Conservation (phyloP, 35 echinoderm and acorn worm genomes). For the Amphiura filiformis region DNA sequence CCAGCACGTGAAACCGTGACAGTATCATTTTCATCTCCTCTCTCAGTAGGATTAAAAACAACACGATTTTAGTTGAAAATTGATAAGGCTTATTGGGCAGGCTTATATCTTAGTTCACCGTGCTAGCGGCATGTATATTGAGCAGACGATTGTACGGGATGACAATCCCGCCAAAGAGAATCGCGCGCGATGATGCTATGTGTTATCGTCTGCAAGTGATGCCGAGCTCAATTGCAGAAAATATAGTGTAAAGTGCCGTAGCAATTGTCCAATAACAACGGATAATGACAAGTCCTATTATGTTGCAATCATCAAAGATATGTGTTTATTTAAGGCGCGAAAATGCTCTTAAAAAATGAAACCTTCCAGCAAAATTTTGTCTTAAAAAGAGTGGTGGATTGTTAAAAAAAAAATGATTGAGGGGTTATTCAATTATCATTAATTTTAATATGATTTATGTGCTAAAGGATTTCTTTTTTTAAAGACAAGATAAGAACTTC, state of each 20-base stretch:
- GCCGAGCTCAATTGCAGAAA: not conserved
- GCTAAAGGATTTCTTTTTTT: not conserved
- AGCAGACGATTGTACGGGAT: not conserved
- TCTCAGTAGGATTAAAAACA: conserved; percentile 7
- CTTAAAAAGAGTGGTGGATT: not conserved
- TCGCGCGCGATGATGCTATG: not conserved
- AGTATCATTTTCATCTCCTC: not conserved
- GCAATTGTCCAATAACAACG: conserved; percentile 7
- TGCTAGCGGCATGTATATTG: not conserved
- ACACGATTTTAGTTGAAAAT: conserved; percentile 7
- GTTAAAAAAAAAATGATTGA: not conserved
- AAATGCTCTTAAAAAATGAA: not conserved
- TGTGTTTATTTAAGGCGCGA: not conserved
- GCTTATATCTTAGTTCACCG: not conserved
- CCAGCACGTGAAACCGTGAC: no score
- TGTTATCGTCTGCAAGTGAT: not conserved
- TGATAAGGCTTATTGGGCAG: conserved; percentile 9
- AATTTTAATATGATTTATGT: conserved; percentile 10
- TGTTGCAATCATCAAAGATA: not conserved
- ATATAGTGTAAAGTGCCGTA: not conserved
- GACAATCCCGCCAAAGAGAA: not conserved
- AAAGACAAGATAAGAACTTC: not conserved
- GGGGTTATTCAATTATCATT: not conserved
- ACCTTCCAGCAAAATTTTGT: not conserved
- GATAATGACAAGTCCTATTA: conserved; percentile 3